These are phyloP conservation scores for Glaucomys volans DNA, from an alignment of 2,113 vertebrate genomes.

Conservation along the genomic window DNA sequence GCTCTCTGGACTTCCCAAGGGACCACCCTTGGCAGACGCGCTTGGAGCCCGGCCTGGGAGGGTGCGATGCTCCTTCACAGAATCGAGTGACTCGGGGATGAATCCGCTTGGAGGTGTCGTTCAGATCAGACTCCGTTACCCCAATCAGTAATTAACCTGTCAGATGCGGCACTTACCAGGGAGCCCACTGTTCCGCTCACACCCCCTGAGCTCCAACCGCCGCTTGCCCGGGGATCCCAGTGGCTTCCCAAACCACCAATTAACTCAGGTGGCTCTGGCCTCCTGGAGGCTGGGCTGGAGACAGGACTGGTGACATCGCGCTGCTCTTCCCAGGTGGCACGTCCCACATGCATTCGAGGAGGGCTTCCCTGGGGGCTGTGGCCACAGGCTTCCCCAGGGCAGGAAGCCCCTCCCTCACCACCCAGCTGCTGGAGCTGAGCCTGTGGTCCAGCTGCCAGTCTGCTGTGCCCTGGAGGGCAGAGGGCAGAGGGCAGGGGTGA, in stretches of 20 bases:
- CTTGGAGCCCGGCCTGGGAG: neutral
- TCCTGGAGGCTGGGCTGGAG: no score
- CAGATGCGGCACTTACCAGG: neutral
- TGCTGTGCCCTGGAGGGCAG: neutral
- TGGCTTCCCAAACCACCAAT: neutral
- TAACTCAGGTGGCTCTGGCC: neutral
- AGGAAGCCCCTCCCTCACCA: neutral
- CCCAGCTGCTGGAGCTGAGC: neutral
- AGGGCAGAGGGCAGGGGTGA: neutral
- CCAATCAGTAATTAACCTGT: constrained; percentile 42
- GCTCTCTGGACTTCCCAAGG: no score
- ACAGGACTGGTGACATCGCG: neutral
- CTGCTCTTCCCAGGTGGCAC: neutral
- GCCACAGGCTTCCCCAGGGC: neutral
- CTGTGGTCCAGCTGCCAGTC: neutral
- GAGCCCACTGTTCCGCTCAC: neutral
- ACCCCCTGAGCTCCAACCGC: neutral
- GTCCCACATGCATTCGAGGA: neutral
- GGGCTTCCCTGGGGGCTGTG: neutral
- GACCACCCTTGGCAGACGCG: neutral
- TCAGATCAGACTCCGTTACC: constrained; percentile 19
- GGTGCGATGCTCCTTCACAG: neutral
- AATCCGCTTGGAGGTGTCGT: neutral
- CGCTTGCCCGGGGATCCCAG: neutral
- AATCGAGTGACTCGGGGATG: neutral